Percentiles rank a stretch among this genome's conserved stretches.
Evolutionary conservation across 2,888 invertebrate species (phyloP).

Genomic region (Sarcophaga subvicina): DNA sequence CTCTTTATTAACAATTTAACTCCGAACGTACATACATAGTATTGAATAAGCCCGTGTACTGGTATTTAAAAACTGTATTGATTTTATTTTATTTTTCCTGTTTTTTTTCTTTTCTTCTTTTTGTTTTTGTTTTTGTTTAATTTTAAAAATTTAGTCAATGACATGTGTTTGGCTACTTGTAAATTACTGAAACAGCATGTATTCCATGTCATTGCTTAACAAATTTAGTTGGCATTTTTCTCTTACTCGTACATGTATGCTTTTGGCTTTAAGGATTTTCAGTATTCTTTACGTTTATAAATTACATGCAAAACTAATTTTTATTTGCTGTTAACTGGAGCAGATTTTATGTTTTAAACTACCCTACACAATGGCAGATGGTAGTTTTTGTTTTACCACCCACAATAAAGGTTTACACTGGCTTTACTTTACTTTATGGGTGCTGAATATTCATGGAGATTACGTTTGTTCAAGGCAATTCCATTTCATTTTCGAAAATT

Average conservation of each 20-base stretch:
- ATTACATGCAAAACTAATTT: slow-evolving; percentile 44
- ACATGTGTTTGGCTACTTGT: slow-evolving; percentile 69
- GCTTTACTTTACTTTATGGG: no score
- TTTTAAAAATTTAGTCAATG: slow-evolving; percentile 62
- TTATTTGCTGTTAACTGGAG: slow-evolving; percentile 43
- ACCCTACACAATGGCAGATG: not conserved
- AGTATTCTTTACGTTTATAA: slow-evolving; percentile 26
- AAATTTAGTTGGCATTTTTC: slow-evolving; percentile 61
- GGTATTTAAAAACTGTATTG: slow-evolving; percentile 34
- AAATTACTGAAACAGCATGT: slow-evolving; percentile 67
- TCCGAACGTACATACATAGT: no score
- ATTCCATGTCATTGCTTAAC: slow-evolving; percentile 59
- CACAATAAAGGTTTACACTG: no score
- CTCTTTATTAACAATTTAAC: no score
- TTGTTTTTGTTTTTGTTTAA: slow-evolving; percentile 20
- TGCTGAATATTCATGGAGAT: no score
- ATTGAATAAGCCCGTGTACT: no score
- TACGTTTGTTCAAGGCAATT: no score
- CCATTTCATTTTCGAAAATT: no score
- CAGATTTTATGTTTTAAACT: slow-evolving; percentile 34
- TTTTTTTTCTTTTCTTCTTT: not conserved
- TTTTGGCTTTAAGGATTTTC: not conserved
- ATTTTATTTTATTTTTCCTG: slow-evolving; percentile 16
- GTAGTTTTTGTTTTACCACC: not conserved
- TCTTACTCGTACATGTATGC: slow-evolving; percentile 8